These are phyloP conservation scores for Caprella mutica DNA, from an alignment of 2,888 invertebrate genomes.

Conservation along the genomic window DNA sequence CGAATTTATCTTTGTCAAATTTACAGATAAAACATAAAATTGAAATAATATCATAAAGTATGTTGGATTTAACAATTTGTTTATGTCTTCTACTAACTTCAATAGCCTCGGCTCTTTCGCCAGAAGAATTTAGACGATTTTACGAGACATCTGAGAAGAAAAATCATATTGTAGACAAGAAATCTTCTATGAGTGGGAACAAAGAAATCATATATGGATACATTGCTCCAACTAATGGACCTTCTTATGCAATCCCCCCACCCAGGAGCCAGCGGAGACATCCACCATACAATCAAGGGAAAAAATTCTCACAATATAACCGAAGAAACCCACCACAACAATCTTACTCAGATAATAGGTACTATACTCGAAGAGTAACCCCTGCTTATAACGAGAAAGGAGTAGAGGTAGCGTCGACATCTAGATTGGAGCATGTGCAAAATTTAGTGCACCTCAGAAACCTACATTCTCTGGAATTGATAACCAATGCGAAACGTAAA, in stretches of 20 bases:
- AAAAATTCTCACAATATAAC: no score
- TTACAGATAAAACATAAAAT: not conserved
- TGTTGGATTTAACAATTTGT: no score
- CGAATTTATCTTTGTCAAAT: not conserved
- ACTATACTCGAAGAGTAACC: no score
- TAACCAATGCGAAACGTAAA: not conserved
- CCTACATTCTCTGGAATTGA: not conserved
- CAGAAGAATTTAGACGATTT: slow-evolving; percentile 9
- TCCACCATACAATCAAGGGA: not conserved
- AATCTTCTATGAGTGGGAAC: not conserved
- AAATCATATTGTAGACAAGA: not conserved
- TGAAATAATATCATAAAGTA: no score
- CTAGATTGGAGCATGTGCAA: slow-evolving; percentile 1
- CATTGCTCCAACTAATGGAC: not conserved
- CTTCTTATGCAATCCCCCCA: not conserved
- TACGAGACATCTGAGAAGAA: not conserved
- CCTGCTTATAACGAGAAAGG: no score
- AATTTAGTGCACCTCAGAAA: slow-evolving; percentile 6
- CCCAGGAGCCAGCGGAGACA: not conserved
- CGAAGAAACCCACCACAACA: no score
- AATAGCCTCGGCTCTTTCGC: no score
- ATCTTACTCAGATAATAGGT: no score
- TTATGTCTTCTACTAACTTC: no score
- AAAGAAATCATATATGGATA: not conserved
- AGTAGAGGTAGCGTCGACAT: no score